Base-by-base conservation (phyloP, 2,888 invertebrate genomes). In the Epirrhoe tristata region DNA sequence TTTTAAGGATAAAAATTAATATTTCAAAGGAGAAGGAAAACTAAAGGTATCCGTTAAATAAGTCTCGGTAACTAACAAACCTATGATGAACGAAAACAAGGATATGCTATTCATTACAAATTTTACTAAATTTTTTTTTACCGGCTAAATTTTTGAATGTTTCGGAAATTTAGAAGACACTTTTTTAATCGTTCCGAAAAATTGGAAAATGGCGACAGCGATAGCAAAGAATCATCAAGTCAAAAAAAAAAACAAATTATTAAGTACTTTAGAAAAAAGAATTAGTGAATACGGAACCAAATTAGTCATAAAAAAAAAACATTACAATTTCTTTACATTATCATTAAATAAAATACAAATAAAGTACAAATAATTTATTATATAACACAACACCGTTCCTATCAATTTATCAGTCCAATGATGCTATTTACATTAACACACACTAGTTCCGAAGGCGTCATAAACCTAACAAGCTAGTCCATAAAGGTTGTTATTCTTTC, bases 31-130 rank as follows among this genome's bases (percentile, higher is more conserved):
- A 76, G 74, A 69, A 65, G 65, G 74, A 67, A 75, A 75, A 76
- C 67, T 75, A 78, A 83, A 84, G 84, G 87, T 90, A 83, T 72
- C 82, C 77, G 78, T 79, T 75, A 77, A 87, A 84, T 78, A 81
- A 82, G 78, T 60, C 56, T 24, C 48, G 78, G 74, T 81, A 78
- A 77, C 77, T 76, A 81, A 82, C 81, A 80, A 79, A 79, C 72
- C 73, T 75, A 75, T 80, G 83, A 70, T 82, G 84, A 86, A 62
- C 77, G 80, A 71, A 67, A 34, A 24, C 43, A 59, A 43, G 2
- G 67, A 63, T 54, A 39, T 14, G 55, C 46, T 16, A 54, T 54
- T 46, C 16, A 55, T 16, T 43, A 17, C 50, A 50, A 36, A n/a
- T n/a, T n/a, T n/a, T 36, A 6, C 7, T 6, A 36, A 36, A 7